phyloP scores from a whole-genome alignment of 2,888 invertebrate species.

The Apoderus coryli region DNA sequence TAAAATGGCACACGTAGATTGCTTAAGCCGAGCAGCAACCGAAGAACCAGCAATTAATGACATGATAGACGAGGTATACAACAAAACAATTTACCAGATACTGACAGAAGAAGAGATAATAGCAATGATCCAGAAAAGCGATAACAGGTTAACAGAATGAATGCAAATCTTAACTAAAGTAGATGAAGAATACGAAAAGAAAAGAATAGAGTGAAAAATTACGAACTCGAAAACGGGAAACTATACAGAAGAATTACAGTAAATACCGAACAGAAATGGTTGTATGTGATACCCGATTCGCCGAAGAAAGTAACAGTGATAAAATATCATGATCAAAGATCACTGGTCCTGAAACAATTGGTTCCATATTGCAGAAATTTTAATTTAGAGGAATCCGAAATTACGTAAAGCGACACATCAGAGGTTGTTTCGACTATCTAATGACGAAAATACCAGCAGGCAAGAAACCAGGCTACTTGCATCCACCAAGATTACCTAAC shows the following conservation, averaged over 20 bases:
- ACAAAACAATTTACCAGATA: background rate
- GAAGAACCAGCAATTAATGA: too few relatives aligned
- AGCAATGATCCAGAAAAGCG: constrained; percentile 9
- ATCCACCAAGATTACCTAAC: too few relatives aligned
- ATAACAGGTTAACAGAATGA: constrained; percentile 2
- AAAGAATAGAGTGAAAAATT: constrained; percentile 2
- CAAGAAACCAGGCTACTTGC: too few relatives aligned
- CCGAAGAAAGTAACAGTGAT: constrained; percentile 15
- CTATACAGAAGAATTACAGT: too few relatives aligned
- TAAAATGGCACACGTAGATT: constrained; percentile 18
- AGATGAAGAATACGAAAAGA: constrained; percentile 4
- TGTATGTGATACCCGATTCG: constrained; percentile 12
- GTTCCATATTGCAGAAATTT: too few relatives aligned
- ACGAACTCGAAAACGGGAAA: constrained; percentile 6
- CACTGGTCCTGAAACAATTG: constrained; percentile 12
- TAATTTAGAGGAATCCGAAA: too few relatives aligned
- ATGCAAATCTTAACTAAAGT: background rate
- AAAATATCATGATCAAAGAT: constrained; percentile 13
- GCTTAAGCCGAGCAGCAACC: constrained; percentile 17
- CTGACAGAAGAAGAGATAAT: constrained; percentile 7
- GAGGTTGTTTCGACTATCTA: too few relatives aligned
- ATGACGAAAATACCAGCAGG: too few relatives aligned
- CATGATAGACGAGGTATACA: background rate
- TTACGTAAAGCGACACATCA: too few relatives aligned
- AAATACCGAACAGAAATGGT: too few relatives aligned